Evolutionary conservation across 92 coral and sea anemone genomes (phyloP).

Genomic region (Palythoa caribaeorum): DNA sequence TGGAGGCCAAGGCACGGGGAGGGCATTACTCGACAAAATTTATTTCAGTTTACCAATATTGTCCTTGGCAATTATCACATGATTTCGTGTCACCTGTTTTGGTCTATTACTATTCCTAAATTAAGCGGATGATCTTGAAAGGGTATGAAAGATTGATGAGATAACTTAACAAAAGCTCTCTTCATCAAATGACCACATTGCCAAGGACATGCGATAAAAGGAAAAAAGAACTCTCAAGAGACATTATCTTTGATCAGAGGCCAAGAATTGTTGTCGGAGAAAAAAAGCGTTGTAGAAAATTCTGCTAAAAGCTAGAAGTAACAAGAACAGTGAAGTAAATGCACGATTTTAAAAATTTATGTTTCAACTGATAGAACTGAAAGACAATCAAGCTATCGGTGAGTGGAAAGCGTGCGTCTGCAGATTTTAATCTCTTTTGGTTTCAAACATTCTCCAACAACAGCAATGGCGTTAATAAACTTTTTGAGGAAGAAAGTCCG

Average conservation of each 20-base stretch:
- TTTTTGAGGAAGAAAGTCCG: conserved; percentile 28
- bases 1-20: neutral
- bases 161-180: conserved; percentile 15
- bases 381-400: neutral
- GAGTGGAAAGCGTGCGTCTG: neutral
- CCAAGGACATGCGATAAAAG: neutral
- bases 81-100: conserved; percentile 15
- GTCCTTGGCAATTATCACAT: conserved; percentile 18
- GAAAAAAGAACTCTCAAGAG: neutral
- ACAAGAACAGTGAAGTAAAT: neutral
- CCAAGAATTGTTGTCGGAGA: neutral
- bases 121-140: conserved; percentile 1
- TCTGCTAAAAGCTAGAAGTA: neutral
- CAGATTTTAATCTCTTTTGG: neutral
- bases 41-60: conserved; percentile 4
- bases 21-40: neutral
- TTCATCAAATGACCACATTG: conserved; percentile 19
- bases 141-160: conserved; percentile 35
- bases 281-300: neutral
- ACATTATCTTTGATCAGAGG: neutral
- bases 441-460: too few relatives aligned
- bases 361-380: neutral
- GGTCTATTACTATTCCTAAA: conserved; percentile 2
- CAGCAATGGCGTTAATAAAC: conserved; percentile 6
- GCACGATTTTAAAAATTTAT: neutral